Conservation (phyloP, 2,797 vertebrate species). For the Picus viridis region DNA sequence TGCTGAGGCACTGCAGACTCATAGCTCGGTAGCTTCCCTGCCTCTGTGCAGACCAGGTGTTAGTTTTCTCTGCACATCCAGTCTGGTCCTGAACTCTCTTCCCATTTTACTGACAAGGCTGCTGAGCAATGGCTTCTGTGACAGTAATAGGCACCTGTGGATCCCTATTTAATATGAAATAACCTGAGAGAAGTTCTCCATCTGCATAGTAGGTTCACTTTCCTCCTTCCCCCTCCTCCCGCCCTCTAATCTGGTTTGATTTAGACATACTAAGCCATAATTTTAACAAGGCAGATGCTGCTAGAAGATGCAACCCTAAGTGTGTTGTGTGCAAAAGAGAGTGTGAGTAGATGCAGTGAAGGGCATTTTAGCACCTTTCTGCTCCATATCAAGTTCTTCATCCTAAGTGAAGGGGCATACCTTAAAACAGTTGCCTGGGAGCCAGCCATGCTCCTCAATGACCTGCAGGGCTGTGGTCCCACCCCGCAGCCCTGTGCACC, state of each 20-base stretch:
- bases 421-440: background rate
- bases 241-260: background rate
- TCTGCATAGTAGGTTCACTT: background rate
- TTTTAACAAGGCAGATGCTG: background rate
- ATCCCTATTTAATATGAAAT: background rate
- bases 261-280: background rate
- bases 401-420: too few species aligned
- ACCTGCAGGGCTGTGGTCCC: background rate
- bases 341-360: background rate
- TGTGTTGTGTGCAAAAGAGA: background rate
- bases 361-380: background rate
- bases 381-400: background rate
- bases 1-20: background rate
- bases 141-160: background rate
- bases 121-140: background rate
- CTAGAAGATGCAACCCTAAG: background rate
- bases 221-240: background rate
- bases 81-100: background rate
- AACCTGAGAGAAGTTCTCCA: background rate
- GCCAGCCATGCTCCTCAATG: background rate
- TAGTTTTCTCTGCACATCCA: background rate
- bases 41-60: background rate
- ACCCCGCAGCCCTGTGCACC: rapidly evolving
- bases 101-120: background rate
- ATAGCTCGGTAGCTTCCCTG: background rate